A percentile compares a stretch with the other conserved stretches of the same genome.
These are phyloP conservation scores for Chiroxiphia lanceolata DNA, from an alignment of 2,797 vertebrate genomes.

Conservation along the genomic window DNA sequence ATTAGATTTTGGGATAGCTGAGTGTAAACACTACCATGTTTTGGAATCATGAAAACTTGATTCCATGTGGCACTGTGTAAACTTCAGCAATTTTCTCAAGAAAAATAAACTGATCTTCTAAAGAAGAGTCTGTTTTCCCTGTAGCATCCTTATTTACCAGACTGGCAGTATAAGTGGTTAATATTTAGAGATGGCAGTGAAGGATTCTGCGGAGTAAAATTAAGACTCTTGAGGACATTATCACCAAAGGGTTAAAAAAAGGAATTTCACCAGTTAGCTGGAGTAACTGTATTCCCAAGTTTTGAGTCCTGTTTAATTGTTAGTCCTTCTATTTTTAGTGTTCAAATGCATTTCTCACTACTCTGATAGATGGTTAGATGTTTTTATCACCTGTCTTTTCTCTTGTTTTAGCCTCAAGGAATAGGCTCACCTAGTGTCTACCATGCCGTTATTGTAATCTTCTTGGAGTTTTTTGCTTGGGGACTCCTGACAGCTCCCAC, in stretches of 20 bases:
- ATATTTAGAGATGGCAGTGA: not conserved
- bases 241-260: not conserved
- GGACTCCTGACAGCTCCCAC: slow-evolving; percentile 94
- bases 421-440: slow-evolving; percentile 88
- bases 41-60: not conserved
- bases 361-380: not conserved
- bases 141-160: not conserved
- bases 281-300: not conserved
- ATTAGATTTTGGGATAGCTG: not conserved
- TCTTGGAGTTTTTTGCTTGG: slow-evolving; percentile 98
- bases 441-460: slow-evolving; percentile 97
- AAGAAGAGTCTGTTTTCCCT: not conserved
- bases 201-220: not conserved
- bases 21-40: not conserved
- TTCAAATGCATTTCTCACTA: not conserved
- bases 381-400: not conserved
- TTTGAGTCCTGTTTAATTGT: not conserved
- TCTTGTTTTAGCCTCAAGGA: slow-evolving; percentile 79
- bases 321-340: not conserved
- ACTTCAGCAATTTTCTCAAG: not conserved
- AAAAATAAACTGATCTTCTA: not conserved
- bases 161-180: not conserved
- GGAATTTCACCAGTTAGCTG: not conserved
- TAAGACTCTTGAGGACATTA: not conserved
- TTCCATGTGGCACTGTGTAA: not conserved